A percentile compares a stretch with the other conserved stretches of the same genome.
Evolutionary conservation across 2,888 invertebrate genomes (phyloP).

Genomic region (Cenopis cana): DNA sequence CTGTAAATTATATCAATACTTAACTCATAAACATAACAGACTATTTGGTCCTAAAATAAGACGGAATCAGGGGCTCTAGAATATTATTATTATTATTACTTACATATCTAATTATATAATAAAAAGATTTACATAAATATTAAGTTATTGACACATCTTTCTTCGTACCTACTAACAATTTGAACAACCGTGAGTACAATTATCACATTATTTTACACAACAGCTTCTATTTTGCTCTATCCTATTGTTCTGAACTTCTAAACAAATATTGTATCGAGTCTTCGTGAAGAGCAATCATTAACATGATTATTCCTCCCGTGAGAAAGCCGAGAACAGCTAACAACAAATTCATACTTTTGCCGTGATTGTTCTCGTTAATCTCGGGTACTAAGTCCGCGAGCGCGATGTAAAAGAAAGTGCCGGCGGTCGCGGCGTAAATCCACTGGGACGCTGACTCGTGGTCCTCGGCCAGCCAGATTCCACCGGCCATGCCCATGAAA

Average conservation of each 20-base stretch:
- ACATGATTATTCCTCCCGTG: conserved; percentile 89
- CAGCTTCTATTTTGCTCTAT: conserved; percentile 46
- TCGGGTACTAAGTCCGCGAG: conserved; percentile 91
- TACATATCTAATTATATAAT: background rate
- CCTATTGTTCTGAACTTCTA: conserved; percentile 74
- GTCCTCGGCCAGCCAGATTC: conserved; percentile 89
- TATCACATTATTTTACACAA: conserved; percentile 55
- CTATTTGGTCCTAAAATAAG: background rate
- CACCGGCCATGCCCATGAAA: conserved; percentile 90
- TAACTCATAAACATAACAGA: background rate
- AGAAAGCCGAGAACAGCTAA: conserved; percentile 88
- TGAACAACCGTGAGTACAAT: conserved; percentile 64
- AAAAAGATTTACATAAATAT: background rate
- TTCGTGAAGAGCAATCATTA: conserved; percentile 90
- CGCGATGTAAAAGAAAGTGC: conserved; percentile 92
- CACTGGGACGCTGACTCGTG: conserved; percentile 88
- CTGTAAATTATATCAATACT: background rate
- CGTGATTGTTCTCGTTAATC: conserved; percentile 82
- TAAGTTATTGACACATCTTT: background rate
- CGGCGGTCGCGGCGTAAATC: conserved; percentile 92
- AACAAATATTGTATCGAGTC: conserved; percentile 83
- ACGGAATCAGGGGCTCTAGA: conserved; percentile 19
- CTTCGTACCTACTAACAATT: conserved; percentile 45
- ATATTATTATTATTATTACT: background rate
- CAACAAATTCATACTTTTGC: conserved; percentile 82